Evolutionary conservation across 2,888 invertebrate genomes (phyloP), one percentile per base, ranked within the genome.

Genomic region (Ormyrus labotus): DNA sequence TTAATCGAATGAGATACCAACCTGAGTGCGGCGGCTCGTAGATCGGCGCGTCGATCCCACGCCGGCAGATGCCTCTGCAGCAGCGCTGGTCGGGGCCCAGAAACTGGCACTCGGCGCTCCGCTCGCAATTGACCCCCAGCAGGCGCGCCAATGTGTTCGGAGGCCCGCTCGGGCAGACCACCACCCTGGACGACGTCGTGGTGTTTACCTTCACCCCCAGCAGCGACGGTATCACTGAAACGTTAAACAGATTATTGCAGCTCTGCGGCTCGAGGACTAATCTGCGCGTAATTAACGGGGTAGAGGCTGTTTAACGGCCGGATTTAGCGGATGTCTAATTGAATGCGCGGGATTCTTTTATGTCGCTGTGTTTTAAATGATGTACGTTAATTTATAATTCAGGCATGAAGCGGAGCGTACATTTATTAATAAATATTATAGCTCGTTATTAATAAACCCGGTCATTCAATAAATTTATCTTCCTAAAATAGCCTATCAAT

Each of bases 81-180:
- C 94, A 94, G 9, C 93, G 90, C 83, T 93, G 92, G 83, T 91
- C 91, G 64, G 91, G 88, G 70, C 93, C 93, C 90, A 94, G 92
- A 50, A 93, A 90, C 1, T 83, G 82, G 86, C 94, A 94, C 85
- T 94, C 93, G 7, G 91, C 89, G 85, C 92, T 90, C 83, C 91
- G 91, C 80, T 88, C 90, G 88, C 94, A 94, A 0, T 93, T 93
- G 76, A 93, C 88, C n/a, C 93, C 92, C 84, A 93, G 93, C 78
- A 93, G 87, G 82, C 92, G 92, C 5, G 87, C 68, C 63, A 84
- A 51, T 2, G 75, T 11, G 45, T 69, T 60, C 11, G 71, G 69
- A 0, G 78, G 76, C 0, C 78, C 75, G n/a, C 4, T 60, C 11
- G 82, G 82, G 9, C 82, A 82, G 6, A 80, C 71, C n/a, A 82